Evolutionary conservation across 2,888 invertebrate genomes (phyloP).

Genomic region (Merodon equestris): DNA sequence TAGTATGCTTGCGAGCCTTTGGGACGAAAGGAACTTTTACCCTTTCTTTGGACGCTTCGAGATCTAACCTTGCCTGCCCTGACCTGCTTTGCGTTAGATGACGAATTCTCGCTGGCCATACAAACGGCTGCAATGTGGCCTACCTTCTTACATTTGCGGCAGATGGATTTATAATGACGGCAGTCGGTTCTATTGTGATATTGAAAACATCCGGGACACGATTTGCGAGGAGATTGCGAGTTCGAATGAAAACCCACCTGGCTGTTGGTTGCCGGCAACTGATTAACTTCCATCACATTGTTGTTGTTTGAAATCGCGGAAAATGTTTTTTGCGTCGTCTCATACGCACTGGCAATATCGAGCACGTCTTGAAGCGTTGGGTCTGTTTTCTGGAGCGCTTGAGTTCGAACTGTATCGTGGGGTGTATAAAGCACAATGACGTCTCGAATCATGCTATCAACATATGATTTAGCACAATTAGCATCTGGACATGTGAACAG

Average conservation of each 20-base stretch:
- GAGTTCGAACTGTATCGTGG: slow-evolving; percentile 22
- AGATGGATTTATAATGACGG: slow-evolving; percentile 5
- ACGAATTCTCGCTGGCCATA: not conserved
- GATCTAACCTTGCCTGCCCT: slow-evolving; percentile 4
- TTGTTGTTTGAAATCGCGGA: too few relatives aligned
- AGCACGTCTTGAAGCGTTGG: slow-evolving; percentile 29
- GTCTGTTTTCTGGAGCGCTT: slow-evolving; percentile 38
- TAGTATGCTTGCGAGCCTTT: not conserved
- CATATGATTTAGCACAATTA: not conserved
- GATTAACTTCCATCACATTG: slow-evolving; percentile 18
- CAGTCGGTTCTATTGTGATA: not conserved
- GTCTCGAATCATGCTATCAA: slow-evolving; percentile 29
- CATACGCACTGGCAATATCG: slow-evolving; percentile 13
- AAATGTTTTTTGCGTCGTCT: slow-evolving; percentile 28
- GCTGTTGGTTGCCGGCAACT: slow-evolving; percentile 18
- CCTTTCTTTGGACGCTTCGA: not conserved
- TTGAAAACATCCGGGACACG: slow-evolving; percentile 24
- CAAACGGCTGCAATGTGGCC: slow-evolving; percentile 14
- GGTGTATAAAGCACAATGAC: slow-evolving; percentile 31
- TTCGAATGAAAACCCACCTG: slow-evolving; percentile 12
- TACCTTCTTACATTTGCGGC: too few relatives aligned
- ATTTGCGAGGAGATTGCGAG: slow-evolving; percentile 4
- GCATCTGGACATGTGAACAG: slow-evolving; percentile 8
- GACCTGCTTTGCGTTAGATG: not conserved
- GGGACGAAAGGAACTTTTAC: slow-evolving; percentile 1